phyloP scores from a whole-genome alignment of 2,797 vertebrate species.

The Oreonectes daqikongensis region DNA sequence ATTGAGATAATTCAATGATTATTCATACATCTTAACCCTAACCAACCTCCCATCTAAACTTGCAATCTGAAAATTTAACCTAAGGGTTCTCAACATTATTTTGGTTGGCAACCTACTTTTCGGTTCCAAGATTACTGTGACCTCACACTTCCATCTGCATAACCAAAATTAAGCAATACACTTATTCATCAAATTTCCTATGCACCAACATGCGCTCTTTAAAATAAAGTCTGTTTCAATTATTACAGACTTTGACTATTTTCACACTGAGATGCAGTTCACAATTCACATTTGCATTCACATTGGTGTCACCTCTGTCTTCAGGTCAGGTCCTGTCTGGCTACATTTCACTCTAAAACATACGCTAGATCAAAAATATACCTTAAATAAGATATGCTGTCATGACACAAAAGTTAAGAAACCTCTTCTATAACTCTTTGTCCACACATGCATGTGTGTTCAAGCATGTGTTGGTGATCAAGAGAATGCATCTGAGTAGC shows the following conservation, averaged over 20 bases:
- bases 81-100: neutral
- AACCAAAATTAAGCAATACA: neutral
- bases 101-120: neutral
- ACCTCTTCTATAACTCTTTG: neutral
- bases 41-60: neutral
- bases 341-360: neutral
- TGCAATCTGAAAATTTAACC: neutral
- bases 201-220: neutral
- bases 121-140: neutral
- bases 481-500: neutral
- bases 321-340: neutral
- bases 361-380: neutral
- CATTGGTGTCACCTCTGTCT: neutral
- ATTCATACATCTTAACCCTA: constrained; percentile 9
- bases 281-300: neutral
- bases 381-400: neutral
- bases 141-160: neutral
- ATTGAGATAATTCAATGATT: neutral
- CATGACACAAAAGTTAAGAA: neutral
- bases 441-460: neutral
- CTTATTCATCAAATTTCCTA: neutral
- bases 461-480: neutral
- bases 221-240: neutral
- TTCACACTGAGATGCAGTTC: neutral
- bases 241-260: neutral